Evolutionary conservation across 1,140 invertebrate genomes (phyloP), one percentile per base, ranked within the genome.

Genomic region (Drosophila busckii): DNA sequence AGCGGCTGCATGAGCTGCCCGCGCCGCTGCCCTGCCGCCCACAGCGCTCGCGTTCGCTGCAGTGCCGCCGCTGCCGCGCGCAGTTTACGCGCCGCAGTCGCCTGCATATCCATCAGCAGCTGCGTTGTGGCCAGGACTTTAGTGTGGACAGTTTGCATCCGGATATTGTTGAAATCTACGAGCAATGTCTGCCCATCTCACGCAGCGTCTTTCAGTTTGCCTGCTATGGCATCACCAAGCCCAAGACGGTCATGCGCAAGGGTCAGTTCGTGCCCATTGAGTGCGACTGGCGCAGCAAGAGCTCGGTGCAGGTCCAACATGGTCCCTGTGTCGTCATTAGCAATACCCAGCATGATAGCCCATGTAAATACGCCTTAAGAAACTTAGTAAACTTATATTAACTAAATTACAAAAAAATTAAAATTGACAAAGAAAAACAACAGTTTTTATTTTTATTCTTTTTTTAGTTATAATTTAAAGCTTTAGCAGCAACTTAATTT

Each of bases 161-260:
- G n/a, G 71, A 76, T 2, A 70, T 76, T n/a, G 52, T 78, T 0
- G 71, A 78, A 31, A 55, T 76, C 48, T 78, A 76, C n/a, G 71
- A 78, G 25, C 66, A 76, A 25, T 76, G 71, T 15, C 38, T 78
- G 20, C 71, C 71, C 42, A 70, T 76, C 28, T 78, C 73, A 4
- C 69, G 71, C 13, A 78, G 23, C 19, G 13, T 28, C 22, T 63
- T 53, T 8, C 71, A 78, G 31, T 70, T 63, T 13, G 56, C 53
- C 37, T 76, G 71, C 48, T 78, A 78, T 17, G 71, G 71, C 35
- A 71, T 78, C 4, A 78, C 73, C 26, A 76, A 58, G 23, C 66
- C 66, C 3, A 76, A 78, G 31, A 78, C 61, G 0, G 48, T 76
- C 6, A 63, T 70, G 34, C 17, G 54, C 0, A 76, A 70, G 35